Evolutionary conservation across 2,797 vertebrate species (phyloP).

Genomic region (Anolis apletophallus): DNA sequence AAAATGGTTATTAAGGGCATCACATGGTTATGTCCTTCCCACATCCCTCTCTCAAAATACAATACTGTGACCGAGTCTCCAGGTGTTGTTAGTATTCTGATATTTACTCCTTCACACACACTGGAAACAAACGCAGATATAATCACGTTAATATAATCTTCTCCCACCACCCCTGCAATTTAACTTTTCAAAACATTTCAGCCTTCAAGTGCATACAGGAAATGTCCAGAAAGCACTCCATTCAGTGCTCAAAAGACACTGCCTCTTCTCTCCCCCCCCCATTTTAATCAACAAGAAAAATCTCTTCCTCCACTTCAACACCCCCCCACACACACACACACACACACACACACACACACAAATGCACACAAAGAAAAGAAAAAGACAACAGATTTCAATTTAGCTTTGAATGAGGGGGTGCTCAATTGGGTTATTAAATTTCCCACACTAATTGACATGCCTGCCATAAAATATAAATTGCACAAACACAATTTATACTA

Average conservation of each 20-base stretch:
- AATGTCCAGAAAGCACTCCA: slow-evolving; percentile 24
- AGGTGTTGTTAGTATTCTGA: slow-evolving; percentile 48
- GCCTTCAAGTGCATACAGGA: slow-evolving; percentile 28
- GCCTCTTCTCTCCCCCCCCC: no score
- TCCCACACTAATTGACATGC: slow-evolving; percentile 75
- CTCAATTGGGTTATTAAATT: slow-evolving; percentile 76
- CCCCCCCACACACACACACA: slow-evolving; percentile 27
- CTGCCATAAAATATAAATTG: slow-evolving; percentile 70
- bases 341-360: background rate
- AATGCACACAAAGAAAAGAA: slow-evolving; percentile 50
- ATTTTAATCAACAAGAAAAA: slow-evolving; percentile 23
- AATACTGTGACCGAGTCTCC: background rate
- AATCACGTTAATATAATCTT: slow-evolving; percentile 66
- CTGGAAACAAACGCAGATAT: slow-evolving; percentile 57
- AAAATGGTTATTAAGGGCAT: no score
- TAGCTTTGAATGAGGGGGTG: slow-evolving; percentile 61
- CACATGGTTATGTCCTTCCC: background rate
- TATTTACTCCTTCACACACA: slow-evolving; percentile 30
- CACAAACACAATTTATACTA: slow-evolving; percentile 74
- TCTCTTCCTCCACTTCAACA: slow-evolving; percentile 17
- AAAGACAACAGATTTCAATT: slow-evolving; percentile 71
- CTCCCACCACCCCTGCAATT: slow-evolving; percentile 55
- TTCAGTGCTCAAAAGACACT: background rate
- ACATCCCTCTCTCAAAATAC: background rate
- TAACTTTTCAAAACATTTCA: slow-evolving; percentile 3